Evolutionary conservation across 2,888 invertebrate species (phyloP).

Genomic region (Periphyllus acericola): DNA sequence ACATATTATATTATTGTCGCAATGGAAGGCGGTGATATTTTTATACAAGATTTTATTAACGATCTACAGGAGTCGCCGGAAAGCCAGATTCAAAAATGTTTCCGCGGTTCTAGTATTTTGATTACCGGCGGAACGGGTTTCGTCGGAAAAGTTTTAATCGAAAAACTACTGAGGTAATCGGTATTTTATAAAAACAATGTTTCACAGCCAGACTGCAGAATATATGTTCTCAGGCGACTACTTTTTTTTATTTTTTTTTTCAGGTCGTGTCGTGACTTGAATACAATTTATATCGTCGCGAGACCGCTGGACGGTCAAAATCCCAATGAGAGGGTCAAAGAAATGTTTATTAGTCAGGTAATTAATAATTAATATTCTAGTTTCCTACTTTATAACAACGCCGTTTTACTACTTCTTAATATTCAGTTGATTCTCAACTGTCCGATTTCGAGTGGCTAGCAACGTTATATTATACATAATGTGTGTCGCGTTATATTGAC

Average conservation of each 20-base stretch:
- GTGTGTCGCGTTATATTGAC: too few species aligned
- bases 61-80: constrained; percentile 51
- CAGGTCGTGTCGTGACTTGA: constrained; percentile 56
- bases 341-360: constrained; percentile 60
- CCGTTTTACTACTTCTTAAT: background rate
- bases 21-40: constrained; percentile 57
- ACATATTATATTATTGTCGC: background rate
- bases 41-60: constrained; percentile 56
- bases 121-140: constrained; percentile 85
- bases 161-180: constrained; percentile 73
- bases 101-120: constrained; percentile 68
- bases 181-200: background rate
- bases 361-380: background rate
- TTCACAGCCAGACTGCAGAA: background rate
- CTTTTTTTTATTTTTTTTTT: background rate
- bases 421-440: too few species aligned
- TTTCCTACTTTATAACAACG: background rate
- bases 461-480: too few species aligned
- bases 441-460: too few species aligned
- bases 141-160: constrained; percentile 76
- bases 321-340: constrained; percentile 52
- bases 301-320: constrained; percentile 41
- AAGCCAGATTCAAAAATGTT: constrained; percentile 51
- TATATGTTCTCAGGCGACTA: too few species aligned
- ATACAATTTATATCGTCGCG: constrained; percentile 53